These are phyloP conservation scores for Thereva nobilitata DNA, from an alignment of 2,888 invertebrate genomes.

Conservation along the genomic window DNA sequence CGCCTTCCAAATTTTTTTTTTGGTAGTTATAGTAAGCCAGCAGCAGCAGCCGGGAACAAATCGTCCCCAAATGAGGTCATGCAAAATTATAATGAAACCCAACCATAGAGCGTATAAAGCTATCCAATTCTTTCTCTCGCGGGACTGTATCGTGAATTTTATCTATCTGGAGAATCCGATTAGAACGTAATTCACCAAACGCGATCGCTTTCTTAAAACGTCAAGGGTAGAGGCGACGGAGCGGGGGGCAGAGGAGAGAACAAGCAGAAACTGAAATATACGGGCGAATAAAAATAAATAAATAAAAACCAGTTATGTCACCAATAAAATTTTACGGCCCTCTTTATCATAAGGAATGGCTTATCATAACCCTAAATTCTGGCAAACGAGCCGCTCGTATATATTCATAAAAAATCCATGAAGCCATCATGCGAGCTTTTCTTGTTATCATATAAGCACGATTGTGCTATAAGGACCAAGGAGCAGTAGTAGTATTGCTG, in stretches of 20 bases:
- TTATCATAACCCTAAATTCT: conserved; percentile 39
- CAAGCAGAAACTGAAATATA: conserved; percentile 9
- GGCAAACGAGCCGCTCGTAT: conserved; percentile 34
- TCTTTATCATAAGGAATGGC: conserved; percentile 40
- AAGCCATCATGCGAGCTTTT: conserved; percentile 35
- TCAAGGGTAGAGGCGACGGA: background rate
- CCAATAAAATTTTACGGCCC: conserved; percentile 41
- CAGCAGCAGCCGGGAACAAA: too few species aligned
- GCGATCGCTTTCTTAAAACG: conserved; percentile 16
- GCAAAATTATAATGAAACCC: conserved; percentile 16
- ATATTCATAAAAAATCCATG: conserved; percentile 37
- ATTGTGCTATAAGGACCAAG: conserved; percentile 10
- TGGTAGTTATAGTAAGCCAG: too few species aligned
- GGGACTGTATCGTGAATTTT: conserved; percentile 28
- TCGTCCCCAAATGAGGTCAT: conserved; percentile 20
- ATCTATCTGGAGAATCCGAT: conserved; percentile 31
- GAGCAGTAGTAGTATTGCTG: too few species aligned
- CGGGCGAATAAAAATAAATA: conserved; percentile 32
- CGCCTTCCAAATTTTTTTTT: too few species aligned
- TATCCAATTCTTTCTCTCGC: conserved; percentile 27
- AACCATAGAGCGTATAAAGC: conserved; percentile 24
- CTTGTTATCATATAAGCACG: conserved; percentile 35
- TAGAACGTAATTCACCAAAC: conserved; percentile 29
- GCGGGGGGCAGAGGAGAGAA: background rate
- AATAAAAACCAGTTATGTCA: conserved; percentile 38